A percentile compares a stretch with the other conserved stretches of the same genome.
Evolutionary conservation across 2,888 invertebrate genomes (phyloP).

Genomic region (Melitaea athalia): DNA sequence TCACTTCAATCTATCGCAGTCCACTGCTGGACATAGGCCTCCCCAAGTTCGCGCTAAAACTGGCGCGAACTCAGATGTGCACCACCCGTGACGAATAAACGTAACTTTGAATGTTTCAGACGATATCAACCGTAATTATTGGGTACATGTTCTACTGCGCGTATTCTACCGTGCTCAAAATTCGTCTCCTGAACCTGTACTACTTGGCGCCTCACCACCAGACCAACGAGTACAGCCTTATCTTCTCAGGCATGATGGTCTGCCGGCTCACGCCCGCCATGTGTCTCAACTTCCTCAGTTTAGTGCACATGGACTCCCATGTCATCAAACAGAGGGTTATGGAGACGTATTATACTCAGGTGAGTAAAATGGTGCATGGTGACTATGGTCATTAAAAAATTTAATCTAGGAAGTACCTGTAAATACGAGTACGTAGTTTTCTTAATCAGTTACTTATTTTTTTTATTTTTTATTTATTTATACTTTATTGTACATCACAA

Average conservation of each 20-base stretch:
- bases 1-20: too few relatives aligned
- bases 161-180: conserved; percentile 98
- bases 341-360: conserved; percentile 98
- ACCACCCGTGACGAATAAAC: too few relatives aligned
- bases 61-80: too few relatives aligned
- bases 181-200: conserved; percentile 97
- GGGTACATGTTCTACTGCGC: conserved; percentile 98
- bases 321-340: conserved; percentile 89
- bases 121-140: conserved; percentile 94
- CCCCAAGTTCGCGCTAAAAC: too few relatives aligned
- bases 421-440: too few relatives aligned
- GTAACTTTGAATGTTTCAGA: conserved; percentile 72
- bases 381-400: not conserved
- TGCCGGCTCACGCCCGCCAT: conserved; percentile 98
- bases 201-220: conserved; percentile 98
- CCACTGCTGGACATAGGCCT: too few relatives aligned
- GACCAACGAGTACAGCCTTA: conserved; percentile 98
- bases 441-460: too few relatives aligned
- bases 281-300: conserved; percentile 98
- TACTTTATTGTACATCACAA: too few relatives aligned
- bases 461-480: too few relatives aligned
- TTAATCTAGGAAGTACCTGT: too few relatives aligned
- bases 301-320: conserved; percentile 99
- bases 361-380: conserved; percentile 63
- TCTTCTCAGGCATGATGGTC: conserved; percentile 99